Evolutionary conservation across 2,113 vertebrate genomes (phyloP).

Genomic region (Petrocephalus microphthalmus): DNA sequence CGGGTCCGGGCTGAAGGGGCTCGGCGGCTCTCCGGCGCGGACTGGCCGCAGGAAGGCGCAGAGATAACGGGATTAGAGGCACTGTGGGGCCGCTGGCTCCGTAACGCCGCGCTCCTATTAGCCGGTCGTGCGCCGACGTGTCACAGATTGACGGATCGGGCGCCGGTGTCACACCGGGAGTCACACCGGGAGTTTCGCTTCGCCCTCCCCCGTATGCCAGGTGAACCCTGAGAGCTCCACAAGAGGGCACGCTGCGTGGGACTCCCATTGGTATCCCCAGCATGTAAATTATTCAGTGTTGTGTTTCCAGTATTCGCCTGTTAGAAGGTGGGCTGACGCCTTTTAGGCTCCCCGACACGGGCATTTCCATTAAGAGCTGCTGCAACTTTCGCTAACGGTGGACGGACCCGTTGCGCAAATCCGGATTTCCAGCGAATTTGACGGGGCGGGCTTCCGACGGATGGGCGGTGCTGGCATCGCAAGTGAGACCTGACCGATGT

Average conservation of each 20-base stretch:
- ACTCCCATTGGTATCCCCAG: neutral
- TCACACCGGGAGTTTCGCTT: neutral
- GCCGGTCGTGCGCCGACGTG: slow-evolving; percentile 34
- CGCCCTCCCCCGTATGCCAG: neutral
- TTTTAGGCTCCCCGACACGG: neutral
- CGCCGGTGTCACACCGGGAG: neutral
- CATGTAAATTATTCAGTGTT: neutral
- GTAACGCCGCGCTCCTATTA: neutral
- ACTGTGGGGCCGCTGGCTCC: neutral
- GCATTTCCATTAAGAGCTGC: neutral
- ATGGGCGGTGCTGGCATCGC: neutral
- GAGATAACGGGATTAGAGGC: neutral
- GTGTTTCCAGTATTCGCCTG: neutral
- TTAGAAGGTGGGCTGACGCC: neutral
- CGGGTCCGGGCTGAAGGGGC: neutral
- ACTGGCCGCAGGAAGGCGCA: neutral
- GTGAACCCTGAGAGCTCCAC: neutral
- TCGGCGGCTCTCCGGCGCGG: neutral
- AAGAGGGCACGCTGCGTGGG: neutral
- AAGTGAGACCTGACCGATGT: neutral
- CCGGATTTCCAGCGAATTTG: neutral
- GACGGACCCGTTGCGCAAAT: neutral
- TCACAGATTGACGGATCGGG: slow-evolving; percentile 31
- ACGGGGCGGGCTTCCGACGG: neutral
- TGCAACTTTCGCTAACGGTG: neutral